Evolutionary conservation across 2,797 vertebrate genomes (phyloP), one percentile per base, ranked within the genome.

Genomic region (Nannoperca australis): DNA sequence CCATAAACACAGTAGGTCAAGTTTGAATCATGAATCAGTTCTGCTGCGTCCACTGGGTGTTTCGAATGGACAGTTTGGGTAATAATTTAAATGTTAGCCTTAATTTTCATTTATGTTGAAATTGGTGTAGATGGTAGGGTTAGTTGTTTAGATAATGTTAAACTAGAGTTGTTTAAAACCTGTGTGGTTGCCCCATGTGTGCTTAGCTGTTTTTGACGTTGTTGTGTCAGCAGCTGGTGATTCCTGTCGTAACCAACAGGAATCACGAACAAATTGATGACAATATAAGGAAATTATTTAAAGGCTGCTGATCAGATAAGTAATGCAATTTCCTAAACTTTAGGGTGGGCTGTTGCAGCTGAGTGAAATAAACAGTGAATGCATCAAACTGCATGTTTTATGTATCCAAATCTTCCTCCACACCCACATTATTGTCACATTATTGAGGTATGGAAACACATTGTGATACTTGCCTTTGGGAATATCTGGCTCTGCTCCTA

Each of bases 341-440:
- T 40, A 27, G 17, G 17, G 5, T 65, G 9, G 10, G 51, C 36
- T 47, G 6, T 18, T 36, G 15, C 22, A 30, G 7, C 44, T 38
- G 15, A 65, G 38, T 67, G 22, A n/a, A 27, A 59, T 42, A 27
- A 73, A 20, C 30, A 44, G 17, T 73, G 13, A 63, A 30, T 74
- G 18, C 17, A 14, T 42, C 27, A 17, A 14, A 22, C 27, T 34
- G n/a, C 38, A 18, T 69, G 32, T 38, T 62, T 50, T 44, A 45
- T 42, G 17, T 51, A 44, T 36, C 15, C 1, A 24, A 3, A 20
- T 74, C 70, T 59, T 30, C 13, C 20, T 12, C 6, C 1, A 2
- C 56, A 22, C 11, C 5, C 12, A 5, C 47, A 8, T 74, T 67
- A 66, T 55, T 62, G 56, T 70, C 50, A 73, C 3, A 65, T 76